Evolutionary conservation across 53 echinoderm and acorn worm species (phyloP).

Genomic region (Henricia sp.): DNA sequence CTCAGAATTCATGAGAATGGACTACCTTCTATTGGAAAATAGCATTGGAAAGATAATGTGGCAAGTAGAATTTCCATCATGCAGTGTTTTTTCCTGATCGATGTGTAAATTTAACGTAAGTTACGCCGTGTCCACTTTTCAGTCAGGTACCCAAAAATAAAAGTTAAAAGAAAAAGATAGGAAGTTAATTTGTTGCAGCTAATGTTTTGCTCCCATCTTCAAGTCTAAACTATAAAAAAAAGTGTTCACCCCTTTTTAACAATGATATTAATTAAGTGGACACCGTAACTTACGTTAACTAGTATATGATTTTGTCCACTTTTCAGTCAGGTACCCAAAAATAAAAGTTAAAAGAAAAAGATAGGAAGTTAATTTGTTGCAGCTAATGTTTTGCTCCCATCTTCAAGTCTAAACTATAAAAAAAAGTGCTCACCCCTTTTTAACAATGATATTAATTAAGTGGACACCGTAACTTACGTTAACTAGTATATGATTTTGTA

Average conservation of each 20-base stretch:
- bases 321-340: constrained; percentile 6
- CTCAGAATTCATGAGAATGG: constrained; percentile 1
- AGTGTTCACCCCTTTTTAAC: background rate
- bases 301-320: background rate
- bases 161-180: constrained; percentile 5
- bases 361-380: background rate
- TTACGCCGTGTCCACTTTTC: constrained; percentile 23
- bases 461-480: constrained; percentile 9
- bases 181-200: background rate
- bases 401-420: background rate
- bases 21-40: constrained; percentile 14
- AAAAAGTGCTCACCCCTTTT: background rate
- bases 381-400: background rate
- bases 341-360: background rate
- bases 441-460: background rate
- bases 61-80: background rate
- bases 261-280: constrained; percentile 5
- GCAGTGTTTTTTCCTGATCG: constrained; percentile 2
- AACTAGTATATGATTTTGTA: background rate
- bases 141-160: constrained; percentile 7
- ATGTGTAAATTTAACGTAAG: background rate
- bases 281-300: constrained; percentile 11
- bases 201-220: constrained; percentile 5
- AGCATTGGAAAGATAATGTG: background rate
- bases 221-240: background rate